Conservation (phyloP, 2,888 invertebrate species). For the Ptychoptera albimana region DNA sequence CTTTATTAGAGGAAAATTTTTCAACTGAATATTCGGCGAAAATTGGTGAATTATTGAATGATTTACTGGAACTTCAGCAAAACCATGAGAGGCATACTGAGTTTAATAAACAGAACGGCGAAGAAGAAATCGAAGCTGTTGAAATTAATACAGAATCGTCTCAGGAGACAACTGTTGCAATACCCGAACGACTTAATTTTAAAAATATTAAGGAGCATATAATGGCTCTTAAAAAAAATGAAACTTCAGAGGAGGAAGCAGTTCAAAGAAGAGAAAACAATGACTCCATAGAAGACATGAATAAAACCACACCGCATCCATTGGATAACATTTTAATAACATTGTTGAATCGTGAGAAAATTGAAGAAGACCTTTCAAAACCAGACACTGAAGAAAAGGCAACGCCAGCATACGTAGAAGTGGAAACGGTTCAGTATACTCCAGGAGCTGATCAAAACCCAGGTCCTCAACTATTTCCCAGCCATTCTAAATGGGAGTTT, state of each 20-base stretch:
- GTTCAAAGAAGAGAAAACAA: too few relatives aligned
- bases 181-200: conserved; percentile 20
- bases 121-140: too few relatives aligned
- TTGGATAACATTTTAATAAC: conserved; percentile 10
- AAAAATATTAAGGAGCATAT: conserved; percentile 28
- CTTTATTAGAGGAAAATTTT: neutral
- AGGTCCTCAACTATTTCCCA: conserved; percentile 21
- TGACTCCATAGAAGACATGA: neutral
- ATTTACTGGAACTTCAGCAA: conserved; percentile 23
- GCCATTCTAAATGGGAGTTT: conserved; percentile 39
- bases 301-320: conserved; percentile 6
- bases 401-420: conserved; percentile 13
- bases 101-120: too few relatives aligned
- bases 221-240: conserved; percentile 10
- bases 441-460: conserved; percentile 10
- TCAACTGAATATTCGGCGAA: conserved; percentile 16
- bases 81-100: neutral
- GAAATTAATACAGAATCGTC: too few relatives aligned
- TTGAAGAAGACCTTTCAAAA: neutral
- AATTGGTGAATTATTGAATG: conserved; percentile 27
- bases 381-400: neutral
- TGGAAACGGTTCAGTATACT: conserved; percentile 19
- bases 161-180: conserved; percentile 1
- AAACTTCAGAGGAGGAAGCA: neutral
- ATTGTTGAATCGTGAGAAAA: too few relatives aligned